A percentile compares a stretch with the other conserved stretches of the same genome.
These are phyloP conservation scores for Drosophila biarmipes DNA, from an alignment of 1,140 invertebrate species.

Conservation along the genomic window DNA sequence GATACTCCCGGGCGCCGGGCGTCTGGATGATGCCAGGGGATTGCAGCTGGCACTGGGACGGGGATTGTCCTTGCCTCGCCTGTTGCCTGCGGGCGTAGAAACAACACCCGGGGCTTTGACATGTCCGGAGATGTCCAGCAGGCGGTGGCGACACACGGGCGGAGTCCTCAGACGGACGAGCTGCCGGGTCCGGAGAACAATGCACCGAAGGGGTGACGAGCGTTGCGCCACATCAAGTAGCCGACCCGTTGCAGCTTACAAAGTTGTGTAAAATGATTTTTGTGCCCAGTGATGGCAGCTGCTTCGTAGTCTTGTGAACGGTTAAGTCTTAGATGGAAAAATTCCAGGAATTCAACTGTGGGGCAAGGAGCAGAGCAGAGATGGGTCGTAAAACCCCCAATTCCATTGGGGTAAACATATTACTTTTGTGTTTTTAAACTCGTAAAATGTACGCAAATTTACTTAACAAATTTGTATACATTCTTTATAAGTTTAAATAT, in stretches of 20 bases:
- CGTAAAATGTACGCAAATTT: too few species aligned
- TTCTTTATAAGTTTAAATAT: too few species aligned
- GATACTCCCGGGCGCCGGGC: constrained; percentile 45
- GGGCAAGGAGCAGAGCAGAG: too few species aligned
- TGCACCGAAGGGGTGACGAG: neutral
- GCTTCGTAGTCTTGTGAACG: neutral
- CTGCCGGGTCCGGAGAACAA: neutral
- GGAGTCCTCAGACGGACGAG: constrained; percentile 22
- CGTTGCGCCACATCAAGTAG: constrained; percentile 44
- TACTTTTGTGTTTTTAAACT: too few species aligned
- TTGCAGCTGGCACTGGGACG: neutral
- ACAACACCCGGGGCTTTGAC: constrained; percentile 44
- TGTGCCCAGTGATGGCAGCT: neutral
- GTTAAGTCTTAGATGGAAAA: neutral
- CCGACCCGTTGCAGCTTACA: constrained; percentile 51
- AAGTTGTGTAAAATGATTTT: constrained; percentile 29
- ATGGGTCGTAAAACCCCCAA: neutral
- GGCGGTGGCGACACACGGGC: constrained; percentile 20
- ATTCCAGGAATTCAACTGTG: neutral
- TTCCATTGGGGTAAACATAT: too few species aligned
- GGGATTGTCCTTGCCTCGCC: constrained; percentile 19
- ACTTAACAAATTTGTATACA: too few species aligned
- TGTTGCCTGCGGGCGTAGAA: constrained; percentile 28
- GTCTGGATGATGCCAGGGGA: constrained; percentile 40
- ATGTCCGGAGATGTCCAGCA: constrained; percentile 20